Conservation (phyloP, 2,888 invertebrate species). For the Tanytarsus gracilentus region DNA sequence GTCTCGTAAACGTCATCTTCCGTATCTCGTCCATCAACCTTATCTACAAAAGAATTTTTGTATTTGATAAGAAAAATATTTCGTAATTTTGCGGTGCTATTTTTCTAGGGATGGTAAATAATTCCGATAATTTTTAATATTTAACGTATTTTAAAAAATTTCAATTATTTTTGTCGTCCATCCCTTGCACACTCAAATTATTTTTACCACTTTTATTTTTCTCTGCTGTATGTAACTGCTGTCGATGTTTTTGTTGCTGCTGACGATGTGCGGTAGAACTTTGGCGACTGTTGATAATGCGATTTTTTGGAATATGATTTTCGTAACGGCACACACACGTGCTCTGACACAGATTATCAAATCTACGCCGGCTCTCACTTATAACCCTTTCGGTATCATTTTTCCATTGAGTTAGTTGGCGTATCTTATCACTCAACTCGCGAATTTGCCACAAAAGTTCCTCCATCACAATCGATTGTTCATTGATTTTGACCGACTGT, state of each 20-base stretch:
- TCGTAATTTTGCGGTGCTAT: no score
- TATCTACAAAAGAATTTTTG: conserved; percentile 3
- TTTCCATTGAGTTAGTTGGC: conserved; percentile 23
- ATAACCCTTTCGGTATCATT: not conserved
- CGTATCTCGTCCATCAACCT: not conserved
- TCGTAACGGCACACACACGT: conserved; percentile 16
- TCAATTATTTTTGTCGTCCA: no score
- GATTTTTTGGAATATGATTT: conserved; percentile 21
- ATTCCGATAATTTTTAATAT: no score
- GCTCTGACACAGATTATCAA: not conserved
- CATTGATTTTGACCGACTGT: conserved; percentile 22
- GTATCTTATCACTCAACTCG: conserved; percentile 19
- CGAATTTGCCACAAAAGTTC: conserved; percentile 24
- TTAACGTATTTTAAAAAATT: no score
- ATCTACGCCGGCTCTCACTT: not conserved
- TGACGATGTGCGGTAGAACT: not conserved
- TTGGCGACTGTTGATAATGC: conserved; percentile 2
- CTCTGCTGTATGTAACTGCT: not conserved
- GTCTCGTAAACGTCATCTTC: conserved; percentile 23
- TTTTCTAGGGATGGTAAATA: no score
- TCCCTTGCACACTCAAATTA: not conserved
- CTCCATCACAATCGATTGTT: conserved; percentile 16
- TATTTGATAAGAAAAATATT: conserved; percentile 7
- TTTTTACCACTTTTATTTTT: not conserved
- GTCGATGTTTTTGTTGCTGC: not conserved